Evolutionary conservation across 2,888 invertebrate species (phyloP), one percentile per base, ranked within the genome.

Genomic region (Dysmachus trigonus): DNA sequence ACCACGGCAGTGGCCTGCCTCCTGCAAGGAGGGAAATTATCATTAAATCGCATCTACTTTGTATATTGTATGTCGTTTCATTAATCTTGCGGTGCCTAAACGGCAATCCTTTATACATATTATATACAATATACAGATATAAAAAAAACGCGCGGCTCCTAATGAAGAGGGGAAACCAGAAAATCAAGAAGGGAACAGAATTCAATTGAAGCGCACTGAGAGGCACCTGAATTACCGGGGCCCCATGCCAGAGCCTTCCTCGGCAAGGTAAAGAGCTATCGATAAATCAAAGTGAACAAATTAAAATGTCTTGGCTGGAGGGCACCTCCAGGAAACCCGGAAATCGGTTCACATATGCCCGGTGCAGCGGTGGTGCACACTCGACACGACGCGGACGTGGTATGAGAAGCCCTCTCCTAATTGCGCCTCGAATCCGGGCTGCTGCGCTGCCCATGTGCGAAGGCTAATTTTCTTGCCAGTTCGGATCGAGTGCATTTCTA

Each of bases 1-100:
- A 92, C 92, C 92, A 92, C 18, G 92, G 92, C 89, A 91, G 90
- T 86, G 91, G 91, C 84, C 91, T 90, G 85, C 91, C 92, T 89
- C 90, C 91, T 91, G 89, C 85, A 87, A 82, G 18, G 27, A 71
- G 38, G 72, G 18, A 35, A 82, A 83, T 83, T 72, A 83, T 83
- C 27, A 8, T 83, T 71, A 72, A 83, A 83, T 72, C 41, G 72
- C 27, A 72, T 72, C 27, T 35, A n/a, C n/a, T n/a, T n/a, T n/a
- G n/a, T n/a, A n/a, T n/a, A n/a, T n/a, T n/a, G 71, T 13, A 72
- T 83, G 35, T 71, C 30, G 38, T 8, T 6, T 15, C 30, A 71
- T 83, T 83, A 83, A 41, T 83, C 30, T 31, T 38, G 33, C 22
- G n/a, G 13, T 53, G 33, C 47, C 30, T 62, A 30, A 82, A 82